These are phyloP conservation scores for Luperina nickerlii DNA, from an alignment of 2,888 invertebrate genomes.

Conservation along the genomic window DNA sequence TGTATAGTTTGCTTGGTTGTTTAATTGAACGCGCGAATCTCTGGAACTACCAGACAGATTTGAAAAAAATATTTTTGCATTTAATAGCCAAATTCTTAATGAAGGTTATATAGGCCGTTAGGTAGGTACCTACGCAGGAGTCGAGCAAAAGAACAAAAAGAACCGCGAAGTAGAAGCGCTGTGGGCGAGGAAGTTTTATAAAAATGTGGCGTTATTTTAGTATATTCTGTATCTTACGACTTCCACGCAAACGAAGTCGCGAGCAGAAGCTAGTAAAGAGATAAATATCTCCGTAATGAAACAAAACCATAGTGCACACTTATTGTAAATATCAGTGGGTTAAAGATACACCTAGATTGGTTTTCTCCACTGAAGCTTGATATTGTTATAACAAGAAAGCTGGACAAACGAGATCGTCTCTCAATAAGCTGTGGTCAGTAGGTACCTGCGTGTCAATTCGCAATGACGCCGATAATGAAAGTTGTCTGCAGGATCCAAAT, in stretches of 20 bases:
- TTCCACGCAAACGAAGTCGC: neutral
- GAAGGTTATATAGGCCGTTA: neutral
- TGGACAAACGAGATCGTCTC: slow-evolving; percentile 31
- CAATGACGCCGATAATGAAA: slow-evolving; percentile 13
- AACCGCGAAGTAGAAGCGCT: neutral
- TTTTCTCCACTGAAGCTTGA: slow-evolving; percentile 39
- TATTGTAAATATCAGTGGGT: slow-evolving; percentile 43
- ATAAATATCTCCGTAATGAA: slow-evolving; percentile 8
- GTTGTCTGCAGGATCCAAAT: slow-evolving; percentile 13
- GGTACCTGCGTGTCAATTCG: slow-evolving; percentile 7
- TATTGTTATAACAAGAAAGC: slow-evolving; percentile 46
- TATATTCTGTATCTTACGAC: neutral
- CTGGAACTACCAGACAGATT: neutral
- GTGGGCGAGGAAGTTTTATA: neutral
- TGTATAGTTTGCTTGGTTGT: neutral
- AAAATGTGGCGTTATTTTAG: neutral
- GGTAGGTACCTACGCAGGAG: neutral
- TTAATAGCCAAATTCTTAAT: neutral
- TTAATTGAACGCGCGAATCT: neutral
- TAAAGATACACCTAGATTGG: slow-evolving; percentile 21
- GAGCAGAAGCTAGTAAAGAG: neutral
- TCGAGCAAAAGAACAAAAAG: neutral
- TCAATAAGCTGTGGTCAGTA: slow-evolving; percentile 39
- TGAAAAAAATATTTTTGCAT: neutral
- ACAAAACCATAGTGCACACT: slow-evolving; percentile 22